phyloP scores from a whole-genome alignment of 1,140 invertebrate genomes.

The Psilanteris sp. region DNA sequence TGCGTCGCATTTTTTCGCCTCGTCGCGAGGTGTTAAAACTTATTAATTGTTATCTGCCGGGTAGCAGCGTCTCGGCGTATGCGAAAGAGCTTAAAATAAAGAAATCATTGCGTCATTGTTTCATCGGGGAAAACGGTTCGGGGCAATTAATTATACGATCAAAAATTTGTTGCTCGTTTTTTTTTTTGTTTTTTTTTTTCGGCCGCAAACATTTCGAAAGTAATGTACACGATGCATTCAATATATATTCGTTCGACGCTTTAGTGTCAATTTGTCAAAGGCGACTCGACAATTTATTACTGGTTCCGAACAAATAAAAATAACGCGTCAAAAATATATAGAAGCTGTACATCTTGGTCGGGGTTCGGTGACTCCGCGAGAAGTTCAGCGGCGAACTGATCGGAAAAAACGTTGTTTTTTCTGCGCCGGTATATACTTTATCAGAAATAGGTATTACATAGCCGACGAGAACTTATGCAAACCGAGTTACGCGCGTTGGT shows the following conservation, averaged over 20 bases:
- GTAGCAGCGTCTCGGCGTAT: constrained; percentile 5
- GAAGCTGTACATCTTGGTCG: constrained; percentile 29
- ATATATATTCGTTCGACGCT: constrained; percentile 14
- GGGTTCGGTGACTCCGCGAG: constrained; percentile 28
- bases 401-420: constrained; percentile 18
- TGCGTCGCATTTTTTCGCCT: constrained; percentile 27
- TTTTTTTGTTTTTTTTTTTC: neutral
- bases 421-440: constrained; percentile 12
- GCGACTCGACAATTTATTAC: constrained; percentile 7
- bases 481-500: no score
- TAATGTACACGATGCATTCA: constrained; percentile 11
- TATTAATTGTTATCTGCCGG: constrained; percentile 44
- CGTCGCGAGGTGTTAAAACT: constrained; percentile 43
- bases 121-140: constrained; percentile 12
- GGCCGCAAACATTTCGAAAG: neutral
- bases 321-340: constrained; percentile 36
- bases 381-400: constrained; percentile 8
- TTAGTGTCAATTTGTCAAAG: constrained; percentile 29
- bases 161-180: constrained; percentile 1
- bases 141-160: constrained; percentile 22
- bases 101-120: constrained; percentile 40
- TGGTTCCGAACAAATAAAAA: constrained; percentile 30
- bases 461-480: no score
- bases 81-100: constrained; percentile 30
- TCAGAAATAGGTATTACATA: constrained; percentile 37